phyloP scores from a whole-genome alignment of 2,113 vertebrate species.

The Numenius arquata region DNA sequence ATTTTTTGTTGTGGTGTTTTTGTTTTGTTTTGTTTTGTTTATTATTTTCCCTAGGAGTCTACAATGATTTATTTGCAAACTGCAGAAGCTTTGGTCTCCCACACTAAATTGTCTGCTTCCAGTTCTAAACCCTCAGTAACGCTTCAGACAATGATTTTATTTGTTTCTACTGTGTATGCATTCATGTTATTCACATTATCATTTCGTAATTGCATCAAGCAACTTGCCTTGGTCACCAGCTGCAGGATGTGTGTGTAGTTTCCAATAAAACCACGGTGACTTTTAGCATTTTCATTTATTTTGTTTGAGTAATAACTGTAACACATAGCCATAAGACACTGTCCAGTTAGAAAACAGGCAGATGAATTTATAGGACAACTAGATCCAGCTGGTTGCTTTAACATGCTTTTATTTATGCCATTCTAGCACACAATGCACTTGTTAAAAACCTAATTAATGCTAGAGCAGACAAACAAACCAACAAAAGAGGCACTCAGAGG shows the following conservation, averaged over 20 bases:
- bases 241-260: background rate
- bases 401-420: conserved; percentile 44
- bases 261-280: background rate
- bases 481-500: conserved; percentile 69
- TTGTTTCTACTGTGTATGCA: background rate
- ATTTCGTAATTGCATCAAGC: background rate
- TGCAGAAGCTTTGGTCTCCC: background rate
- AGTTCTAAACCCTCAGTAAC: background rate
- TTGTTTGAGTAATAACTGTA: background rate
- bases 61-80: background rate
- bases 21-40: too few species aligned
- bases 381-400: conserved; percentile 32
- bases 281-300: background rate
- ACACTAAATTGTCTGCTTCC: background rate
- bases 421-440: conserved; percentile 65
- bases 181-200: background rate
- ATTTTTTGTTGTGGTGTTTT: background rate
- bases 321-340: background rate
- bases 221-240: background rate
- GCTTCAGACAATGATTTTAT: conserved; percentile 13
- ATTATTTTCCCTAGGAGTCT: background rate
- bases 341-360: background rate
- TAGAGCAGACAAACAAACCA: conserved; percentile 56
- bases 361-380: conserved; percentile 33
- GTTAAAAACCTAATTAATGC: conserved; percentile 71